Evolutionary conservation across 1,140 invertebrate genomes (phyloP), one percentile per base, ranked within the genome.

Genomic region (Aleiodes sp.): DNA sequence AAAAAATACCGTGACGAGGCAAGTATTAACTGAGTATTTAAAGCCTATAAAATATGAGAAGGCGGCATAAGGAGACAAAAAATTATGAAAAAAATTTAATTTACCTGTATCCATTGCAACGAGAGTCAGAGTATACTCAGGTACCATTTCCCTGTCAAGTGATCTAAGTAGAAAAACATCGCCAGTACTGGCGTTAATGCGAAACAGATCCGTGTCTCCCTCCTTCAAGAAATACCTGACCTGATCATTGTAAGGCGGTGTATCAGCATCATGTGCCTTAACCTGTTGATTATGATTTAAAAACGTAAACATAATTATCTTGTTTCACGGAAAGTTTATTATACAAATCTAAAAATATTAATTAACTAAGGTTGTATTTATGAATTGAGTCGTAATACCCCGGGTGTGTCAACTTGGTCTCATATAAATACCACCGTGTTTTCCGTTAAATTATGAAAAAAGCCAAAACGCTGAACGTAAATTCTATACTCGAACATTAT

Each of bases 51-150:
- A 59, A n/a, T 59, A 33, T 10, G 52, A 24, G 9, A 33, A 62
- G 33, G 29, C 24, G 31, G 9, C 2, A 46, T 60, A 59, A 59
- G 4, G 43, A 46, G 14, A 39, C 29, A 41, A 66, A 39, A 29
- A 37, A 12, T 24, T 3, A 59, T 10, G 12, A 31, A 28, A 61
- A 60, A 16, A 41, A 24, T 71, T 29, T 70, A 71, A 88, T 90
- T 91, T 86, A 96, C 94, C 95, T 71, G 94, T 95, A 88, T 98
- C 96, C 92, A 96, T 96, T 56, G 95, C 96, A 37, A 95, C 92
- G 29, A 97, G 86, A 0, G 93, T 94, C 52, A 97, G 87, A 8
- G 92, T 90, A 81, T 96, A 96, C 83, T 94, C 93, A 31, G 91
- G 86, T 78, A 94, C 91, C 46, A 88, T 81, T 87, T 97, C 96